Conservation (phyloP, 2,888 invertebrate species). For the Caenorhabditis sinica region DNA sequence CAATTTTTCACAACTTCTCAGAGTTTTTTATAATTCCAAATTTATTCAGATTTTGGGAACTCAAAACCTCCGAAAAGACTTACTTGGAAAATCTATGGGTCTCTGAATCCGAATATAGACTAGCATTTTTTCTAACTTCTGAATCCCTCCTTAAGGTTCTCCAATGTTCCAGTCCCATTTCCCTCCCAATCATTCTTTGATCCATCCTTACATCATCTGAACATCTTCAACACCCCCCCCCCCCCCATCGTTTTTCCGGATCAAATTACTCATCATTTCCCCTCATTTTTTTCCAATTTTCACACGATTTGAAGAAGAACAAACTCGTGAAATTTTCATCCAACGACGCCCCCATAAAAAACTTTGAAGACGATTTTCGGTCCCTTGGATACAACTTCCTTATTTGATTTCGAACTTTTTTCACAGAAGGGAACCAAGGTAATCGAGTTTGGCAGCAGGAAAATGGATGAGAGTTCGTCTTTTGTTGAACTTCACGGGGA, state of each 20-base stretch:
- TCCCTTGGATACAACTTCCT: background rate
- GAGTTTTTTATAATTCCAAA: too few species aligned
- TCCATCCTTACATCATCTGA: conserved; percentile 4
- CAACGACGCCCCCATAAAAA: conserved; percentile 14
- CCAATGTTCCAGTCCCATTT: background rate
- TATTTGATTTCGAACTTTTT: background rate
- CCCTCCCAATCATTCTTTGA: background rate
- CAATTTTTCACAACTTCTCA: too few species aligned
- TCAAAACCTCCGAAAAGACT: too few species aligned
- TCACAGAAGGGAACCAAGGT: background rate
- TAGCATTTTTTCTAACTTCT: background rate
- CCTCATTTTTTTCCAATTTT: background rate
- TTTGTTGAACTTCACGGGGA: background rate
- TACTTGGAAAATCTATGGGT: too few species aligned
- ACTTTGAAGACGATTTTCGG: background rate
- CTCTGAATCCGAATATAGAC: background rate
- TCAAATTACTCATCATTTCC: conserved; percentile 34
- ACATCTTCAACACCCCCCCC: conserved; percentile 27
- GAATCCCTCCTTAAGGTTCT: background rate
- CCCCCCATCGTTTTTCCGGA: background rate
- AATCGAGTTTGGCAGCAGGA: background rate
- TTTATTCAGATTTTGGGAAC: background rate
- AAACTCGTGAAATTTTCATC: background rate
- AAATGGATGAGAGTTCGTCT: background rate
- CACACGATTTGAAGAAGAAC: conserved; percentile 8